Base-by-base conservation (phyloP, 2,888 invertebrate genomes). In the Halocaridina rubra region DNA sequence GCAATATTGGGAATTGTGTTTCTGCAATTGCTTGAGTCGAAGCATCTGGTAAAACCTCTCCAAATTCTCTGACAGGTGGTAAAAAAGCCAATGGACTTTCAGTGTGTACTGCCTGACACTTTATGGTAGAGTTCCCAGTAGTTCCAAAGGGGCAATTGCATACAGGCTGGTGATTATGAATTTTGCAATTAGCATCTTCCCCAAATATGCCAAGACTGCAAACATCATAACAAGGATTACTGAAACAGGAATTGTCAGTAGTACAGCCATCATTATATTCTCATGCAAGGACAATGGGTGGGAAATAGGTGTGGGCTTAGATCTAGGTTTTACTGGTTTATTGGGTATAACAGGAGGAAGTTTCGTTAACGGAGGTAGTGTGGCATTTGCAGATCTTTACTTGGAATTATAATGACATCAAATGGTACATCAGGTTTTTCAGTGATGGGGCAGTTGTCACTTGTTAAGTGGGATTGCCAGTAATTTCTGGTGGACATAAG, bases 101-200 rank as follows among this genome's bases (percentile, higher is more conserved):
- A 24, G 77, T 77, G 2, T 24, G 32, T n/a, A 76, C n/a, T 27
- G 79, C 27, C n/a, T 53, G 92, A 90, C 97, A 97, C 82, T 95
- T 95, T 88, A 93, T 93, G 90, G 94, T 93, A 22, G 96, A 94
- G 91, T 96, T 95, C 0, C 97, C 97, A 77, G 94, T 93, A 90
- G 93, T 96, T 64, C 94, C 94, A 33, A 94, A 94, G 89, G 94
- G 93, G 90, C 97, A 97, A 78, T 94, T 93, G 90, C 97, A 89
- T 32, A 86, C 75, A 27, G 88, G 82, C 22, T 85, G 67, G 74
- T 97, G 97, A 86, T 94, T 92, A 91, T 94, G 94, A 0, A 95
- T 94, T 85, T 94, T 92, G 89, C 97, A 97, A 82, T 94, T 94
- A 0, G 96, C 94, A 90, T 96, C 96, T 79, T 93, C 92, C 3